phyloP scores from a whole-genome alignment of 1,140 invertebrate species.

The Meteorus sp. region DNA sequence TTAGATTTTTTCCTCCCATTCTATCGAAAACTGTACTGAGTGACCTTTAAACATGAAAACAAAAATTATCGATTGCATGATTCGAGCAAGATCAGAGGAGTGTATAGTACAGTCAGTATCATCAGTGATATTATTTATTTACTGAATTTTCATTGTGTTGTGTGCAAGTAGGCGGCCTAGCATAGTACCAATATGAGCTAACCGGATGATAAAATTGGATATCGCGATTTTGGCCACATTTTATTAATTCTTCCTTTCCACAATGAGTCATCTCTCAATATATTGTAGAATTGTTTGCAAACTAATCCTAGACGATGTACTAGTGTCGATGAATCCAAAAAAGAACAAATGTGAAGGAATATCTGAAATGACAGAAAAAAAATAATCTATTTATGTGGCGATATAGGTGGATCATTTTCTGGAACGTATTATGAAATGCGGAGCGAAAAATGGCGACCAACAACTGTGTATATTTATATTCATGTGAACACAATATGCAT shows the following conservation, averaged over 20 bases:
- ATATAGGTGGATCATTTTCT: background rate
- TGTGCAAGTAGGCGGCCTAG: conserved; percentile 33
- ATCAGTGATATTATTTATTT: conserved; percentile 34
- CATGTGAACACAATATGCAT: no score
- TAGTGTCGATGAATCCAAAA: conserved; percentile 48
- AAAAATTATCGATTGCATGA: background rate
- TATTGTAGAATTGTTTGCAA: conserved; percentile 50
- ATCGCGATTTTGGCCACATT: conserved; percentile 45
- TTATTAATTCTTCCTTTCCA: conserved; percentile 51
- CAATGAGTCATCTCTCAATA: conserved; percentile 48
- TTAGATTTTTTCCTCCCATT: no score
- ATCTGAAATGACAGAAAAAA: conserved; percentile 42
- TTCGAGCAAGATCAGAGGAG: background rate
- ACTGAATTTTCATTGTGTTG: conserved; percentile 37
- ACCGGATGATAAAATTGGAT: conserved; percentile 48
- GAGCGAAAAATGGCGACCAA: conserved; percentile 33
- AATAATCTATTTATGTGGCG: background rate
- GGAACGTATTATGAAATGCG: background rate
- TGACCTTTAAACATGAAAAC: no score
- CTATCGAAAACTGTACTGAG: no score
- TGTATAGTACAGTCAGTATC: background rate
- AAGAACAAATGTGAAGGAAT: conserved; percentile 52
- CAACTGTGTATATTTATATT: conserved; percentile 28
- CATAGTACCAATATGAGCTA: conserved; percentile 42
- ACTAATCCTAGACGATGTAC: conserved; percentile 42